Base-by-base conservation (phyloP, 2,888 invertebrate genomes). In the Mantis religiosa region DNA sequence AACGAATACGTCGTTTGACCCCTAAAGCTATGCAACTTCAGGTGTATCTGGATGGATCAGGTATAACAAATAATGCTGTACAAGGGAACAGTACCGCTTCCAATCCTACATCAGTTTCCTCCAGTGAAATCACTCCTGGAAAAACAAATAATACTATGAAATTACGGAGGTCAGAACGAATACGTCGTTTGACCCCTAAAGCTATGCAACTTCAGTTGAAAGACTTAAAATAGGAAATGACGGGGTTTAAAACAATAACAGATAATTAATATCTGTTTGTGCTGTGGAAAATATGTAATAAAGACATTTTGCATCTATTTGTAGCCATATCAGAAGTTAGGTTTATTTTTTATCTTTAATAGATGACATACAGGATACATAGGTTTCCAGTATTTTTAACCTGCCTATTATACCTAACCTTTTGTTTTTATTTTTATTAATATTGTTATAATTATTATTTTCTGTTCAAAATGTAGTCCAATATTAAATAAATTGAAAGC, bases 1-100 rank as follows among this genome's bases (percentile, higher is more conserved):
- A 88, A 54, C 71, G 88, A 88, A 88, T 88, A 84, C 84, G 88
- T 27, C 88, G 85, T 85, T 84, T 28, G 2, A 85, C 54, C 34
- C 41, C 41, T 9, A 71, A 81, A 81, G 54, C 12, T 85, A 88
- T 14, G 30, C 84, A 27, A 85, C 85, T 81, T 85, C 88, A 85
- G 14, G n/a, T n/a, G n/a, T n/a, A n/a, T n/a, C n/a, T n/a, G n/a
- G 87, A 87, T 82, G 87, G 41, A n/a, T 81, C 25, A 71, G 54
- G 54, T 71, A 25, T 71, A 71, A 71, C 54, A 71, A 71, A 71
- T 71, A 71, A 71, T 71, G 54, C 54, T 71, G 54, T 71, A 20
- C 20, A 20, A 71, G 54, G 54, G 15, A 71, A 71, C 54, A 71
- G 1, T 71, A 71, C 54, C 4, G 6, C 20, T 14, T 20, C 54